Conservation (phyloP, 1,140 invertebrate species). For the Scaptodrosophila lebanonensis region DNA sequence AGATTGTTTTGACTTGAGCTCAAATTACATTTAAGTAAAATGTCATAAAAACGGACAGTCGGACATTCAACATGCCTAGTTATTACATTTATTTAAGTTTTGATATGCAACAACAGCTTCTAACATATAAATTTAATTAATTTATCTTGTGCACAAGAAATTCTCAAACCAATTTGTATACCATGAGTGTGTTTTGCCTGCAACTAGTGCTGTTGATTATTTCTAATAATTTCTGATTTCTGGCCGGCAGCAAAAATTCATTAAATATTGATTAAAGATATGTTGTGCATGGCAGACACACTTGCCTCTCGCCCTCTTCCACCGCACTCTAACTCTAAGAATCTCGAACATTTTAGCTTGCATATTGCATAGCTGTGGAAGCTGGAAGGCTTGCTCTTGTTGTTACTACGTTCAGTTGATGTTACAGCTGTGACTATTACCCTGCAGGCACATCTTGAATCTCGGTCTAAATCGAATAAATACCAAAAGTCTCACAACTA, state of each 20-base stretch:
- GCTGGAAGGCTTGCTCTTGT: no score
- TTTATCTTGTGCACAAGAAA: conserved; percentile 3
- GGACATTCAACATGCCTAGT: conserved; percentile 8
- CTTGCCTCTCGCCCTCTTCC: no score
- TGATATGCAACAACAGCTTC: conserved; percentile 1
- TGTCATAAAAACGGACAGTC: conserved; percentile 12
- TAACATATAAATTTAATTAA: conserved; percentile 45
- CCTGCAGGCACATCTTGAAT: no score
- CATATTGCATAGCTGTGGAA: no score
- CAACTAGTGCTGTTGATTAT: conserved; percentile 33
- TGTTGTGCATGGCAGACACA: conserved; percentile 1
- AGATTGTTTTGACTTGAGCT: no score
- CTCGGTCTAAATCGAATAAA: conserved; percentile 38
- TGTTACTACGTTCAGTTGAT: no score
- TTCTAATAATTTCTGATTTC: conserved; percentile 40
- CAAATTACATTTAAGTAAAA: no score
- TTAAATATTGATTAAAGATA: conserved; percentile 57
- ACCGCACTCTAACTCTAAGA: no score
- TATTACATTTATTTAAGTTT: conserved; percentile 23
- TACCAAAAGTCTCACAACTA: conserved; percentile 10
- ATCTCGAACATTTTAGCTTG: no score
- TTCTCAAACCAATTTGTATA: conserved; percentile 25
- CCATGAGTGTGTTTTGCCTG: background rate
- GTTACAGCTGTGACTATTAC: no score
- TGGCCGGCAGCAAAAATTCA: conserved; percentile 37